Conservation (phyloP, 2,888 invertebrate genomes). For the Epiblema foenella region DNA sequence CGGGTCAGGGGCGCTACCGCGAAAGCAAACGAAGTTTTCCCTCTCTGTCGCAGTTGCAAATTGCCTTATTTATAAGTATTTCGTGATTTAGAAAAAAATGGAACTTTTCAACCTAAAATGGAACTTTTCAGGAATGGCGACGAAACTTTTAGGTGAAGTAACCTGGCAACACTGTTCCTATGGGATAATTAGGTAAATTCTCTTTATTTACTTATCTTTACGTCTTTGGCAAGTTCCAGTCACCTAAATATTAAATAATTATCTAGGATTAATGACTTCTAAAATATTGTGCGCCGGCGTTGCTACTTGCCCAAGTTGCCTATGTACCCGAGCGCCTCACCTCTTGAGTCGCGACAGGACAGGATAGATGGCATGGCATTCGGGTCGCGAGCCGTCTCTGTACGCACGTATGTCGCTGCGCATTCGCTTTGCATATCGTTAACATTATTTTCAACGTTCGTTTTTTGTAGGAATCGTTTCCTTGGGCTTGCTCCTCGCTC, state of each 20-base stretch:
- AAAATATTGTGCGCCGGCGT: conserved; percentile 1
- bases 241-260: not conserved
- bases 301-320: not conserved
- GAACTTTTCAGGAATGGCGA: too few relatives aligned
- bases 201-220: too few relatives aligned
- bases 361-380: conserved; percentile 64
- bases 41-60: too few relatives aligned
- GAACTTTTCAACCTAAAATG: too few relatives aligned
- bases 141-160: too few relatives aligned
- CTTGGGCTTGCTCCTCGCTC: conserved; percentile 54
- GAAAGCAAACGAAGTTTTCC: too few relatives aligned
- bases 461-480: conserved; percentile 61
- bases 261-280: too few relatives aligned
- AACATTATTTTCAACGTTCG: conserved; percentile 53
- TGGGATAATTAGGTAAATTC: too few relatives aligned
- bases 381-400: conserved; percentile 68
- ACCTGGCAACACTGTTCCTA: too few relatives aligned
- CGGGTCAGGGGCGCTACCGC: too few relatives aligned
- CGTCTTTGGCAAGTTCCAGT: not conserved
- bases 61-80: too few relatives aligned
- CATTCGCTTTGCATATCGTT: conserved; percentile 45
- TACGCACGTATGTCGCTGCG: conserved; percentile 61
- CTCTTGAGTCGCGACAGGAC: conserved; percentile 51
- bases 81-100: too few relatives aligned
- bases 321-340: conserved; percentile 8